A percentile compares a stretch with the other conserved stretches of the same genome.
These are phyloP conservation scores for Clanis bilineata DNA, from an alignment of 2,888 invertebrate species.

Conservation along the genomic window DNA sequence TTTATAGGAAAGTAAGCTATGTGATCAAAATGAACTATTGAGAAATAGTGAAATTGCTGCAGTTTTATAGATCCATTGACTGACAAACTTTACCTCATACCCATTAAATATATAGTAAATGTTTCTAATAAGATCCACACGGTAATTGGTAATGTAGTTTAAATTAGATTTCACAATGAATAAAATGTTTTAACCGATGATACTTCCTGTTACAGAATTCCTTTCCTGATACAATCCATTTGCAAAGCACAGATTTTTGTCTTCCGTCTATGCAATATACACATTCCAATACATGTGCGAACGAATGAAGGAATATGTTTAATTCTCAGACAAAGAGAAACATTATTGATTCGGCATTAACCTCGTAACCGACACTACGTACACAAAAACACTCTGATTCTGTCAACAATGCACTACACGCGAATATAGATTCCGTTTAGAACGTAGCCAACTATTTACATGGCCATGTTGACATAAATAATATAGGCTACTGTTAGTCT, in stretches of 20 bases:
- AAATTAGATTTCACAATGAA: too few species aligned
- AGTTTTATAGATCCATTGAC: too few species aligned
- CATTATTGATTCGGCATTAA: constrained; percentile 9
- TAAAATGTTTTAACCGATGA: too few species aligned
- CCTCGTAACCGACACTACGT: constrained; percentile 9
- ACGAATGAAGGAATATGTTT: constrained; percentile 8
- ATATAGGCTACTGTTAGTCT: neutral
- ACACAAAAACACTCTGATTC: constrained; percentile 7
- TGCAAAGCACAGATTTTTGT: neutral
- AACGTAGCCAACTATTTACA: neutral
- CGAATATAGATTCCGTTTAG: constrained; percentile 1
- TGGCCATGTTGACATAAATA: constrained; percentile 10
- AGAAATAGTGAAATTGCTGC: too few species aligned
- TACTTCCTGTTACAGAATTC: too few species aligned
- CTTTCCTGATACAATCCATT: too few species aligned
- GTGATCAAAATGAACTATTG: too few species aligned
- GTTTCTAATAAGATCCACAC: too few species aligned
- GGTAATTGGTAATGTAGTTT: too few species aligned
- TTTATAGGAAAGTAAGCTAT: too few species aligned
- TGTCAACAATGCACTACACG: constrained; percentile 8
- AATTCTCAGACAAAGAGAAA: neutral
- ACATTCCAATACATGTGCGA: neutral
- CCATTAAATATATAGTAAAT: too few species aligned
- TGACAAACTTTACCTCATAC: too few species aligned
- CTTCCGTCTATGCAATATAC: neutral